A percentile compares a stretch with the other conserved stretches of the same genome.
phyloP scores from a whole-genome alignment of 2,113 vertebrate genomes.

The Malurus elegans region DNA sequence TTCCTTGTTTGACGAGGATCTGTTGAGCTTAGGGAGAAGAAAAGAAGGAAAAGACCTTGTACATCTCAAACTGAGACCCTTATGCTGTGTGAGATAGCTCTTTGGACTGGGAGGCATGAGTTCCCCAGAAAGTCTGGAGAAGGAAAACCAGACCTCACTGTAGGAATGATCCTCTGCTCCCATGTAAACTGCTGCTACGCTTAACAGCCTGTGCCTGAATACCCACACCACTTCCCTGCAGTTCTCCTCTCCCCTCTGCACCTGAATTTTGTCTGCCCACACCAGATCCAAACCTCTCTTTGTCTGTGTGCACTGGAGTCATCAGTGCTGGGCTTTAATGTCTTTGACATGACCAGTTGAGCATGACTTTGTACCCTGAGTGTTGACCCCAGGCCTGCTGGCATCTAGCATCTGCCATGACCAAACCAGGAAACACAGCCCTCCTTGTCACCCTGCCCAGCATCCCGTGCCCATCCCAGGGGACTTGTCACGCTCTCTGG shows the following conservation, averaged over 20 bases:
- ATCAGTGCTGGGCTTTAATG: rapidly evolving
- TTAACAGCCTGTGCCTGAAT: not conserved
- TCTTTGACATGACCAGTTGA: rapidly evolving
- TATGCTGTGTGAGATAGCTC: not conserved
- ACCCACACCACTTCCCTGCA: not conserved
- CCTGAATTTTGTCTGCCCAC: rapidly evolving
- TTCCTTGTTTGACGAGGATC: not conserved
- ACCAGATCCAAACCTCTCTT: not conserved
- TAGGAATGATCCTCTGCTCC: not conserved
- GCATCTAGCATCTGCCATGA: rapidly evolving
- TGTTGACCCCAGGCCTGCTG: not conserved
- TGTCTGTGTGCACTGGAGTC: not conserved
- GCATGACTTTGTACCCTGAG: not conserved
- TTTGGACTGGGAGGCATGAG: rapidly evolving
- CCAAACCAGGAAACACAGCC: not conserved
- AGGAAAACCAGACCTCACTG: not conserved
- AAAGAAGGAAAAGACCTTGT: not conserved
- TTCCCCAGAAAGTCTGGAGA: not conserved
- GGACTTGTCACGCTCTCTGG: rapidly evolving
- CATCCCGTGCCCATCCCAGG: rapidly evolving
- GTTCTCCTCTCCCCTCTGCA: not conserved
- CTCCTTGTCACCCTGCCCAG: not conserved
- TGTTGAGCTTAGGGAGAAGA: not conserved
- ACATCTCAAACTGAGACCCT: not conserved
- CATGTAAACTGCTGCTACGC: rapidly evolving